These are phyloP conservation scores for Branchellion lobata DNA, from an alignment of 2,888 invertebrate species.

Conservation along the genomic window DNA sequence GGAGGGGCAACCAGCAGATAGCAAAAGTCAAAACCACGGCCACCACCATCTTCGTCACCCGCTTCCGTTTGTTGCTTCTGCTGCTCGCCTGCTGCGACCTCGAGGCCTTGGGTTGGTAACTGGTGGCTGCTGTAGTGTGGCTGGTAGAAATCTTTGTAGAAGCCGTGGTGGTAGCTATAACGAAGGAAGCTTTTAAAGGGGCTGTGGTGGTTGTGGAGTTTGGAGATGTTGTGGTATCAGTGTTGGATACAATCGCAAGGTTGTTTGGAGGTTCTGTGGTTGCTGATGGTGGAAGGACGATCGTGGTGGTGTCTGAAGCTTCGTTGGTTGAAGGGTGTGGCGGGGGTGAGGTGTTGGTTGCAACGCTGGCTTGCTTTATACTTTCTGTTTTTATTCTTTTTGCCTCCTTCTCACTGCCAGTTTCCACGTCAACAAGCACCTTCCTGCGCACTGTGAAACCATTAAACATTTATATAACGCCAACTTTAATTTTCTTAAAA, in stretches of 20 bases:
- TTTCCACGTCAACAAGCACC: too few relatives aligned
- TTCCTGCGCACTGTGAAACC: too few relatives aligned
- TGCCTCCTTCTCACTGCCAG: too few relatives aligned
- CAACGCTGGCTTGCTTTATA: too few relatives aligned
- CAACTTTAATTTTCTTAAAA: too few relatives aligned
- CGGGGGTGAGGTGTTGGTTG: too few relatives aligned
- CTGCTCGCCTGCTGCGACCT: too few relatives aligned
- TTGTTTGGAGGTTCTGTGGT: not conserved
- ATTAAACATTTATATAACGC: too few relatives aligned
- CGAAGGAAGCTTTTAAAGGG: not conserved
- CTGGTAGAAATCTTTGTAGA: not conserved
- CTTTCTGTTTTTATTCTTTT: too few relatives aligned
- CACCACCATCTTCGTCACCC: conserved; percentile 84
- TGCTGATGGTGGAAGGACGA: too few relatives aligned
- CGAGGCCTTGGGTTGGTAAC: conserved; percentile 66
- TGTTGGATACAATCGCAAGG: not conserved
- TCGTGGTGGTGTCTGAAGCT: too few relatives aligned
- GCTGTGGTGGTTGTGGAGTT: not conserved
- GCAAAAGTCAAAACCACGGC: conserved; percentile 89
- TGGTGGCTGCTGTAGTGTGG: not conserved
- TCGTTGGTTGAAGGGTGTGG: too few relatives aligned
- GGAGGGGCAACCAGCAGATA: conserved; percentile 89
- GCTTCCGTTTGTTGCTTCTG: conserved; percentile 69
- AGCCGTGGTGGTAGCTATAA: not conserved
- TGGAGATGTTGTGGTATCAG: not conserved